A percentile compares a stretch with the other conserved stretches of the same genome.
phyloP scores from a whole-genome alignment of 2,888 invertebrate genomes.

The Oxycera nigricornis region DNA sequence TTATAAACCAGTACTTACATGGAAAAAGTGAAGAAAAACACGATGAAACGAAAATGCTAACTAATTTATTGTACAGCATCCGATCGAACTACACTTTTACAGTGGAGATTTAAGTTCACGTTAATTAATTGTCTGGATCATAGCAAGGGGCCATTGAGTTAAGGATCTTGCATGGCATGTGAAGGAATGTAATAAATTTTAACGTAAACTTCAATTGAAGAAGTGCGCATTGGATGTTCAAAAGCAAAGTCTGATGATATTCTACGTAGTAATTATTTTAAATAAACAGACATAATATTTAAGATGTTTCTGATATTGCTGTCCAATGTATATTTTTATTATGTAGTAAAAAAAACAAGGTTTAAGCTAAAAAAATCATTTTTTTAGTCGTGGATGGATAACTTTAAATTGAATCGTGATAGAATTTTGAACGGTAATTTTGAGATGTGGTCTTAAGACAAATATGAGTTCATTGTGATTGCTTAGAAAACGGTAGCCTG shows the following conservation, averaged over 20 bases:
- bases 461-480: constrained; percentile 96
- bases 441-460: constrained; percentile 71
- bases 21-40: neutral
- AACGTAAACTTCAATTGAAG: constrained; percentile 20
- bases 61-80: constrained; percentile 5
- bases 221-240: constrained; percentile 29
- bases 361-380: constrained; percentile 12
- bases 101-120: neutral
- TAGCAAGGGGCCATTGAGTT: neutral
- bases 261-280: constrained; percentile 44
- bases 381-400: too few relatives aligned
- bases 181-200: neutral
- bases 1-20: constrained; percentile 20
- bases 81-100: neutral
- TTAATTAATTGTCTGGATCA: neutral
- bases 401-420: neutral
- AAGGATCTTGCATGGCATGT: neutral
- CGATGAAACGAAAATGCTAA: neutral
- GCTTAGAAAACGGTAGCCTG: constrained; percentile 88
- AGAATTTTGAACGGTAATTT: too few relatives aligned
- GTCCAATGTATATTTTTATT: constrained; percentile 39
- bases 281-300: constrained; percentile 49
- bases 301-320: constrained; percentile 39
- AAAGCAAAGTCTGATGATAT: constrained; percentile 44
- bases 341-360: constrained; percentile 32